Base-by-base conservation (phyloP, 2,888 invertebrate species). In the Acronicta leporina region DNA sequence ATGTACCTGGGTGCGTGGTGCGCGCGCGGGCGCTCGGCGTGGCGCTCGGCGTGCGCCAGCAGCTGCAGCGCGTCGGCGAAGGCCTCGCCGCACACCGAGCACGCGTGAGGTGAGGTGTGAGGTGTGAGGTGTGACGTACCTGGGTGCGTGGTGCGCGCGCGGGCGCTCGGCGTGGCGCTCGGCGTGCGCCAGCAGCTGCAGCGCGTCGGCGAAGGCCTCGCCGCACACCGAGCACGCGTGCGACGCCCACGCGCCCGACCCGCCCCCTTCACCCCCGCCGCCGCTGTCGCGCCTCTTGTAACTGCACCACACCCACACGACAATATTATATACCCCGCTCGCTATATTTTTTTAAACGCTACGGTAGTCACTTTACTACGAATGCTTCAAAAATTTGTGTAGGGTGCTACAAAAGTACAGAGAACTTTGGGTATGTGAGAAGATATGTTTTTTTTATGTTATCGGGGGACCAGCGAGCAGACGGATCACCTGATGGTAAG, bases 171-270 rank as follows among this genome's bases (percentile, higher is more conserved):
- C 96, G 87, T 97, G 97, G 6, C 96, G 94, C 92, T 97, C 97
- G 0, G 97, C 97, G 89, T 97, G 97, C 16, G 97, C 97, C 45
- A 97, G 92, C 73, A 97, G 94, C 85, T 97, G 97, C 78, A 97
- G 89, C 53, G 97, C 97, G 91, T 97, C 97, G 43, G 96, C 95
- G 86, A 97, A 97, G 65, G 95, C 95, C 89, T 97, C 97, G 47
- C 97, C 97, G 86, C 97, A 97, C 40, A 96, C 97, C 83, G 96
- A 97, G 86, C 97, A 98, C 69, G 96, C 95, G 85, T 97, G 97
- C 61, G 95, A 95, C 60, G 90, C 90, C 86, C 95, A 95, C 69
- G 94, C 87, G 72, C 89, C 86, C 72, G 87, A 86, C 15, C 81
- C 78, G 69, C 91, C n/a, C n/a, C n/a, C n/a, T n/a, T n/a, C n/a